Conservation (phyloP, 23 tunicate species). For the Phallusia fumigata region DNA sequence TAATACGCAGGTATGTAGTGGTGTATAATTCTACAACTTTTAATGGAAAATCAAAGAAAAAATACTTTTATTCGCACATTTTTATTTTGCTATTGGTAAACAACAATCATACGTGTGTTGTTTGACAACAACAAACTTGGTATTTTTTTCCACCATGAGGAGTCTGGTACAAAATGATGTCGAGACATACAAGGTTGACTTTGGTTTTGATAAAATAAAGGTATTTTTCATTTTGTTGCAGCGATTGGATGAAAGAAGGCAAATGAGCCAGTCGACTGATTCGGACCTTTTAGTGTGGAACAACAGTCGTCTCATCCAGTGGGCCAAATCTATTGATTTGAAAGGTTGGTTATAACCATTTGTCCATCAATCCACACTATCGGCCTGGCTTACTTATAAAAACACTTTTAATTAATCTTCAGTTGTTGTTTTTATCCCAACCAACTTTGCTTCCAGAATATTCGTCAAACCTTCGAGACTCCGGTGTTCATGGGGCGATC, state of each 20-base stretch:
- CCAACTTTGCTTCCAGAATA: conserved; percentile 62
- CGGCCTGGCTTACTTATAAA: neutral
- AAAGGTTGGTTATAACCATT: conserved; percentile 35
- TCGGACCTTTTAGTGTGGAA: conserved; percentile 83
- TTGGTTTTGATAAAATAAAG: too few species aligned
- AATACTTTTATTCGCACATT: too few species aligned
- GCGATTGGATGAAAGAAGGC: conserved; percentile 84
- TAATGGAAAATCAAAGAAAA: too few species aligned
- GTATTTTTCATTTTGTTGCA: neutral
- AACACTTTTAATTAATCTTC: too few species aligned
- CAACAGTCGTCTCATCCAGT: conserved; percentile 60
- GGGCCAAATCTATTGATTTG: conserved; percentile 87
- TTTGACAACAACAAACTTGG: too few species aligned
- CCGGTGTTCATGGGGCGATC: conserved; percentile 86
- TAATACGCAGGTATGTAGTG: conserved; percentile 47
- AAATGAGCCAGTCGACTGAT: conserved; percentile 67
- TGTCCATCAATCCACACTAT: neutral
- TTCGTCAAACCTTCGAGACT: conserved; percentile 63
- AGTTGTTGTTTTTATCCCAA: too few species aligned
- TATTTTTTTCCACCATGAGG: too few species aligned
- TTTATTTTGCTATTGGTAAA: too few species aligned
- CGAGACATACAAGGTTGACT: too few species aligned
- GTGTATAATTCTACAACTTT: neutral
- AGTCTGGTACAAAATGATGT: too few species aligned
- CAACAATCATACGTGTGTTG: too few species aligned